Percentiles rank a stretch among this genome's conserved stretches.
These are phyloP conservation scores for Lissocephala sabroskyi DNA, from an alignment of 2,888 invertebrate species.

Conservation along the genomic window DNA sequence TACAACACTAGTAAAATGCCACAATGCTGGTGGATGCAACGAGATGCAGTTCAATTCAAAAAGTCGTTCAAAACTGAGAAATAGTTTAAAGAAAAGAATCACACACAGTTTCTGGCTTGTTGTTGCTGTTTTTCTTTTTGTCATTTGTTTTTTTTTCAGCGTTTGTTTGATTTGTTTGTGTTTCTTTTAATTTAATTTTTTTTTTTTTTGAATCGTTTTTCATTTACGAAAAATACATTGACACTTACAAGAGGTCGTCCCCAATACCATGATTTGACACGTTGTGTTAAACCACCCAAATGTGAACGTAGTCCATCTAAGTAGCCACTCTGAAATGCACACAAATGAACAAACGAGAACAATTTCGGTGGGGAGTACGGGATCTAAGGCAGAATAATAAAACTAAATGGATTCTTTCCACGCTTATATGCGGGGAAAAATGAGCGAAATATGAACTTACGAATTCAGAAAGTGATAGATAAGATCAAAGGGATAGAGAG, in stretches of 20 bases:
- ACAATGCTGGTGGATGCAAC: too few relatives aligned
- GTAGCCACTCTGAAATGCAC: conserved; percentile 87
- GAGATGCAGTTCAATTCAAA: conserved; percentile 52
- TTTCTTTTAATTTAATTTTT: conserved; percentile 19
- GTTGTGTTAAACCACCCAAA: conserved; percentile 96
- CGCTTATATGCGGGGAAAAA: too few relatives aligned
- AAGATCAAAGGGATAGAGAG: too few relatives aligned
- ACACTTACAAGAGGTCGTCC: conserved; percentile 96
- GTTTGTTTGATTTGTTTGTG: conserved; percentile 16
- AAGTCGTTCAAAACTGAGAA: conserved; percentile 40
- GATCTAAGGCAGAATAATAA: conserved; percentile 28
- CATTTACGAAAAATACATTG: conserved; percentile 71
- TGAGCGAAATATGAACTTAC: conserved; percentile 21
- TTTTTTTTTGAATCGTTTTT: conserved; percentile 39
- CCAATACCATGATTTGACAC: conserved; percentile 98
- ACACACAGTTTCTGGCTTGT: conserved; percentile 25
- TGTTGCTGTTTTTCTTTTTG: conserved; percentile 2
- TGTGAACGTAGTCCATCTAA: conserved; percentile 94
- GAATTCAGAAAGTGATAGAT: too few relatives aligned
- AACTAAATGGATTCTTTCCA: too few relatives aligned
- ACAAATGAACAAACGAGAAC: conserved; percentile 70
- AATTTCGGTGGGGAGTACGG: conserved; percentile 53
- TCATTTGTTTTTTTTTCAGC: conserved; percentile 28
- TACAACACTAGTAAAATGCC: conserved; percentile 51
- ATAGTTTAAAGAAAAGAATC: conserved; percentile 26